Evolutionary conservation across 2,797 vertebrate species (phyloP).

Genomic region (Spondyliosoma cantharus): DNA sequence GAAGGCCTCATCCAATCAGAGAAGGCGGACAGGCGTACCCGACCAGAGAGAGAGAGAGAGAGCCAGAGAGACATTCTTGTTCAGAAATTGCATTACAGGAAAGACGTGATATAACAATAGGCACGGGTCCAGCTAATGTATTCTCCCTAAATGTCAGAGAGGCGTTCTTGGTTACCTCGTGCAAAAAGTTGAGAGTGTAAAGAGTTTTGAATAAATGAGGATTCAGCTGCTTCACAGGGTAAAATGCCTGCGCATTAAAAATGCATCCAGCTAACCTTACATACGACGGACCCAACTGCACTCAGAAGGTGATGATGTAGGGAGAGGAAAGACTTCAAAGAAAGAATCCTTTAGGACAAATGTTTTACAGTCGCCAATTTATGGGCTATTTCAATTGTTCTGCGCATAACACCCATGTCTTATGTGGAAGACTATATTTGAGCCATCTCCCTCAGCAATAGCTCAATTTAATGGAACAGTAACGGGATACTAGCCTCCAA

Average conservation of each 20-base stretch:
- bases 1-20: slow-evolving; percentile 73
- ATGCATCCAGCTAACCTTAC: slow-evolving; percentile 23
- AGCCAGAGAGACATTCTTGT: slow-evolving; percentile 67
- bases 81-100: slow-evolving; percentile 80
- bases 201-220: slow-evolving; percentile 36
- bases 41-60: slow-evolving; percentile 32
- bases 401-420: slow-evolving; percentile 77
- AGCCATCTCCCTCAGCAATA: slow-evolving; percentile 80
- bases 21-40: slow-evolving; percentile 29
- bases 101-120: slow-evolving; percentile 66
- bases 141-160: slow-evolving; percentile 64
- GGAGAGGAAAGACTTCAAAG: slow-evolving; percentile 61
- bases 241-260: slow-evolving; percentile 41
- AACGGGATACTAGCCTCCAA: slow-evolving; percentile 81
- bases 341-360: slow-evolving; percentile 70
- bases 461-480: slow-evolving; percentile 84
- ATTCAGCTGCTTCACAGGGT: slow-evolving; percentile 21
- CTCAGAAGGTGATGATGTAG: slow-evolving; percentile 48
- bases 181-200: slow-evolving; percentile 28
- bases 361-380: slow-evolving; percentile 76
- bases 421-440: slow-evolving; percentile 76
- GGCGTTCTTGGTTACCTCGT: slow-evolving; percentile 43
- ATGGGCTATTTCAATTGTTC: slow-evolving; percentile 75
- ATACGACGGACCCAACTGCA: slow-evolving; percentile 2
- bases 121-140: slow-evolving; percentile 43